Base-by-base conservation (phyloP, 2,888 invertebrate genomes). In the Ectemnius continuus region DNA sequence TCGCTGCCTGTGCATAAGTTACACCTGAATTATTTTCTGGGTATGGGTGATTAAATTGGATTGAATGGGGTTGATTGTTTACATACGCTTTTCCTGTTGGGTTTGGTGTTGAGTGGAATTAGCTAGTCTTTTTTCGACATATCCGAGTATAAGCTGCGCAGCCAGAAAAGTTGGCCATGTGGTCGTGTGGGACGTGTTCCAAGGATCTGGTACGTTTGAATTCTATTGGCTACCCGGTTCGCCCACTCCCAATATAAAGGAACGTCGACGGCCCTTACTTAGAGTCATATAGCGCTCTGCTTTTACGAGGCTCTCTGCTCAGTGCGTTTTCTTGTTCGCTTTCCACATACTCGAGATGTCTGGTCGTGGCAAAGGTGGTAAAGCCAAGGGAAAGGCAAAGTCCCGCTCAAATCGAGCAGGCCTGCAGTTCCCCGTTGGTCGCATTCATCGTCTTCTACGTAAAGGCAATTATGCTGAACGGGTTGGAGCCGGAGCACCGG, bases 381-480 rank as follows among this genome's bases (percentile, higher is more conserved):
- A 88, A 83, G 85, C 81, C 1, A 88, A 88, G 80, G 82, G 84
- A 66, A 88, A 88, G 77, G 80, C 86, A 63, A 88, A 87, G 85
- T 86, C 92, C 0, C 92, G 93, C 60, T 94, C 94, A 13, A 90
- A 84, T 64, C 91, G 93, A 45, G 93, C 94, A 46, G 94, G 93
- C 1, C 89, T 94, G 3, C 92, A 91, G 75, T 93, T 94, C 79
- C 94, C 94, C 0, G 94, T 94, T 4, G 93, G 93, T 18, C 92
- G 94, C 85, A 92, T 94, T 63, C 93, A 93, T 80, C 93, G 94
- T 75, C 89, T 93, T 28, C 89, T 94, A 5, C 91, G 93, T 14
- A 93, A 93, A 78, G 94, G 94, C 2, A 93, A 94, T 83, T 94
- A 93, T 85, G 93, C 94, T 0, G 93, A 93, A 76, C 91, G 94